Conservation (phyloP, 1,140 invertebrate species). For the Brachionus koreanus region DNA sequence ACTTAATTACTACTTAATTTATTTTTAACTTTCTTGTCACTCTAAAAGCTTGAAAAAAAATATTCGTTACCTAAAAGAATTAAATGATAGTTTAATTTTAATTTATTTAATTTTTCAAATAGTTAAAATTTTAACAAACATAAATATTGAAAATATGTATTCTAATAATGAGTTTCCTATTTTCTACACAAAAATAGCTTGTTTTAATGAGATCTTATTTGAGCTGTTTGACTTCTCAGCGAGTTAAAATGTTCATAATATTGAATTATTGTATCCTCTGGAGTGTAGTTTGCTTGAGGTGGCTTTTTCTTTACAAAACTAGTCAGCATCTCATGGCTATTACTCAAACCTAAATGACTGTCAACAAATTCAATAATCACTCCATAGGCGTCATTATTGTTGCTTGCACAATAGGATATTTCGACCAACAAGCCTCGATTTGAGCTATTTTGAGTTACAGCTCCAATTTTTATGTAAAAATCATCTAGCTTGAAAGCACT, state of each 20-base stretch:
- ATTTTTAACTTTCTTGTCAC: too few relatives aligned
- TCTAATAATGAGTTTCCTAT: too few relatives aligned
- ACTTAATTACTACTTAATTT: too few relatives aligned
- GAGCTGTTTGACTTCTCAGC: constrained; percentile 15
- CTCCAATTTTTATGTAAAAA: constrained; percentile 44
- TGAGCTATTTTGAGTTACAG: constrained; percentile 36
- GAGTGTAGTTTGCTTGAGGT: constrained; percentile 8
- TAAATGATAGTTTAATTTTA: too few relatives aligned
- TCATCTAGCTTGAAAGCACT: constrained; percentile 34
- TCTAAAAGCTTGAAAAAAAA: too few relatives aligned
- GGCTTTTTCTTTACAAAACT: constrained; percentile 23
- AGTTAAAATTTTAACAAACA: too few relatives aligned
- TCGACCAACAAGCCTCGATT: constrained; percentile 18
- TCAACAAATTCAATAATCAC: constrained; percentile 37
- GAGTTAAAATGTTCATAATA: constrained; percentile 43
- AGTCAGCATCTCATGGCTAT: constrained; percentile 32
- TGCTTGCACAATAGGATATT: constrained; percentile 34
- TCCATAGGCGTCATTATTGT: constrained; percentile 43
- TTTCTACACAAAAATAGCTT: not conserved
- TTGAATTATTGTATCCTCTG: constrained; percentile 41
- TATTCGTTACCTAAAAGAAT: too few relatives aligned
- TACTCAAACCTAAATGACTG: constrained; percentile 14
- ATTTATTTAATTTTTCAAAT: too few relatives aligned
- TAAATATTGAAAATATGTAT: too few relatives aligned
- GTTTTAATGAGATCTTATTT: constrained; percentile 19